These are phyloP conservation scores for Eugnorisma glareosa DNA, from an alignment of 2,888 invertebrate genomes.

Conservation along the genomic window DNA sequence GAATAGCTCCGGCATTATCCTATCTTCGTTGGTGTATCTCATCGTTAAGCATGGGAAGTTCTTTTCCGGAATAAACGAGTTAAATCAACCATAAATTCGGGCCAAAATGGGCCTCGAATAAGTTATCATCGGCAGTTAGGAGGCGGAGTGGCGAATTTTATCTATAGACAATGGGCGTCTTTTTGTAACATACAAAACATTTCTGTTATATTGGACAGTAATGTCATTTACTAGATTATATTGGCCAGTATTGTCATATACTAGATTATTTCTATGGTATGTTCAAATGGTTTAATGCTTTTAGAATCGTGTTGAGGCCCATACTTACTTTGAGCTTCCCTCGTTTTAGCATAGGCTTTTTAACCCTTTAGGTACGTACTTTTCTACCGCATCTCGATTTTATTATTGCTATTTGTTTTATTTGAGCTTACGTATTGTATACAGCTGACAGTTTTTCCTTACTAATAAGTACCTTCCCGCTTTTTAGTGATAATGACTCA, in stretches of 20 bases:
- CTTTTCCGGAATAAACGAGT: slow-evolving; percentile 83
- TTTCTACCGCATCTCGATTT: neutral
- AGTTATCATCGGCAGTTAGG: slow-evolving; percentile 87
- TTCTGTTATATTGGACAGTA: slow-evolving; percentile 65
- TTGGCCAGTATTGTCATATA: slow-evolving; percentile 48
- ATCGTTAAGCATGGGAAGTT: slow-evolving; percentile 77
- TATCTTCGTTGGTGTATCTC: slow-evolving; percentile 72
- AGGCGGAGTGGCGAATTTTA: slow-evolving; percentile 80
- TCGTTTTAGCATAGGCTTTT: neutral
- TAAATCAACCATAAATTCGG: slow-evolving; percentile 86
- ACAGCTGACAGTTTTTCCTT: too few relatives aligned
- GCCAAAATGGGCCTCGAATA: slow-evolving; percentile 84
- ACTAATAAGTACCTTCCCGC: too few relatives aligned
- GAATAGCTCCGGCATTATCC: slow-evolving; percentile 69
- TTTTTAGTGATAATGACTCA: neutral
- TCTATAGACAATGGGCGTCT: slow-evolving; percentile 78
- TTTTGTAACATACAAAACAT: slow-evolving; percentile 69
- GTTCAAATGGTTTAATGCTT: slow-evolving; percentile 2
- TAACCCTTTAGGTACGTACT: neutral
- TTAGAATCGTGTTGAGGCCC: slow-evolving; percentile 7
- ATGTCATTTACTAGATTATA: slow-evolving; percentile 43
- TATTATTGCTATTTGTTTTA: neutral
- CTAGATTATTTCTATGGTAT: slow-evolving; percentile 29
- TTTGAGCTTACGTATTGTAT: neutral
- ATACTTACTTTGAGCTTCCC: neutral